A percentile compares a stretch with the other conserved stretches of the same genome.
These are phyloP conservation scores for Meteorus cinctellus DNA, from an alignment of 2,888 invertebrate species.

Conservation along the genomic window DNA sequence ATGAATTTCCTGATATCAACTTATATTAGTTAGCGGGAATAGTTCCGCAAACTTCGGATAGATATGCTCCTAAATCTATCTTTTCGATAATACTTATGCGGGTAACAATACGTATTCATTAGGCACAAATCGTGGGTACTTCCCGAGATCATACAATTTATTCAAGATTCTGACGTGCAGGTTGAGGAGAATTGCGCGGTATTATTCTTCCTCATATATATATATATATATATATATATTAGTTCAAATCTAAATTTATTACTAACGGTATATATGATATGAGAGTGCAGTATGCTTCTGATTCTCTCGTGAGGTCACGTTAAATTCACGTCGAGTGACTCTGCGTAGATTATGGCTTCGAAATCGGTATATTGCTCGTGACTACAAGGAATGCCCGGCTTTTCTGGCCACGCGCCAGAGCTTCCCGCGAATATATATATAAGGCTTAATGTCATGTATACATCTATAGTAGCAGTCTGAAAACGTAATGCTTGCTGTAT, in stretches of 20 bases:
- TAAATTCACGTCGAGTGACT: slow-evolving; percentile 1
- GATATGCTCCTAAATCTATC: too few relatives aligned
- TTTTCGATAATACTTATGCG: too few relatives aligned
- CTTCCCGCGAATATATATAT: slow-evolving; percentile 38
- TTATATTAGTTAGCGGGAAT: too few relatives aligned
- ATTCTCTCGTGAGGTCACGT: neutral
- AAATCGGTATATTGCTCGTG: slow-evolving; percentile 49
- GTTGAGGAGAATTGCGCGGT: neutral
- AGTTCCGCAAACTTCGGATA: too few relatives aligned
- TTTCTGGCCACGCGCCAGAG: slow-evolving; percentile 50
- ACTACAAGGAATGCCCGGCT: slow-evolving; percentile 49
- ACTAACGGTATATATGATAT: slow-evolving; percentile 10
- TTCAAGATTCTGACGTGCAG: too few relatives aligned
- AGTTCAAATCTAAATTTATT: slow-evolving; percentile 1
- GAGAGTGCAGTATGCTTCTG: neutral
- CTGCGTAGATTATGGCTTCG: slow-evolving; percentile 45
- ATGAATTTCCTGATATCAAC: too few relatives aligned
- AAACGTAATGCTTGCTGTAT: neutral
- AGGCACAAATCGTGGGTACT: too few relatives aligned
- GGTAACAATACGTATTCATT: too few relatives aligned
- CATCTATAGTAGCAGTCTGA: neutral
- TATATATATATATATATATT: neutral
- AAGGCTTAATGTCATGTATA: neutral
- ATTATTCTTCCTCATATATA: neutral
- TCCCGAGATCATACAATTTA: too few relatives aligned